Percentiles rank a stretch among this genome's conserved stretches.
phyloP scores from a whole-genome alignment of 2,113 vertebrate species.

The Toxotes chatareus region DNA sequence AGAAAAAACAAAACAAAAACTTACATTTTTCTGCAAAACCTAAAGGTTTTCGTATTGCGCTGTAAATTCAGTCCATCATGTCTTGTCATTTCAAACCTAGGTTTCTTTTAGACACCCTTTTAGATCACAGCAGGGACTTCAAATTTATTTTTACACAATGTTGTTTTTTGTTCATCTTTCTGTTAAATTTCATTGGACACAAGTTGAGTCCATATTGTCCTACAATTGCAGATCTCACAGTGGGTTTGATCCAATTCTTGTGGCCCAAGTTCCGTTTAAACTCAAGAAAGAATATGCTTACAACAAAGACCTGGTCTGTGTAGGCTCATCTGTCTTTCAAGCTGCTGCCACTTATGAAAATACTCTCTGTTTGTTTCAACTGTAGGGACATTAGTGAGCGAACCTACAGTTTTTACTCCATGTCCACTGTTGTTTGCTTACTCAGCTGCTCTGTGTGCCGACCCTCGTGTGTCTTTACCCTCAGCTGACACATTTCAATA shows the following conservation, averaged over 20 bases:
- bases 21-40: too few species aligned
- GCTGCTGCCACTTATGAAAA: conserved; percentile 14
- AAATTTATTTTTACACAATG: not conserved
- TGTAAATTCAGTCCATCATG: not conserved
- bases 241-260: not conserved
- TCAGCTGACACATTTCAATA: conserved; percentile 1
- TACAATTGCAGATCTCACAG: not conserved
- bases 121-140: too few species aligned
- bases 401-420: not conserved
- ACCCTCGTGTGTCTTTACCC: conserved; percentile 5
- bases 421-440: conserved; percentile 36
- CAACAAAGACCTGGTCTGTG: not conserved
- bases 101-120: too few species aligned
- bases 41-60: too few species aligned
- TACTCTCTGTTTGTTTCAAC: conserved; percentile 9
- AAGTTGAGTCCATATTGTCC: too few species aligned
- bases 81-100: too few species aligned
- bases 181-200: too few species aligned
- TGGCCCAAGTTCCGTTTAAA: too few species aligned
- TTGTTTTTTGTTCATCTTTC: too few species aligned
- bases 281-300: not conserved
- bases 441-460: conserved; percentile 16
- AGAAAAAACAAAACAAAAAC: too few species aligned
- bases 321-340: not conserved
- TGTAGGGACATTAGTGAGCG: not conserved